Conservation (phyloP, 1,140 invertebrate genomes). For the Palaemon carinicauda region DNA sequence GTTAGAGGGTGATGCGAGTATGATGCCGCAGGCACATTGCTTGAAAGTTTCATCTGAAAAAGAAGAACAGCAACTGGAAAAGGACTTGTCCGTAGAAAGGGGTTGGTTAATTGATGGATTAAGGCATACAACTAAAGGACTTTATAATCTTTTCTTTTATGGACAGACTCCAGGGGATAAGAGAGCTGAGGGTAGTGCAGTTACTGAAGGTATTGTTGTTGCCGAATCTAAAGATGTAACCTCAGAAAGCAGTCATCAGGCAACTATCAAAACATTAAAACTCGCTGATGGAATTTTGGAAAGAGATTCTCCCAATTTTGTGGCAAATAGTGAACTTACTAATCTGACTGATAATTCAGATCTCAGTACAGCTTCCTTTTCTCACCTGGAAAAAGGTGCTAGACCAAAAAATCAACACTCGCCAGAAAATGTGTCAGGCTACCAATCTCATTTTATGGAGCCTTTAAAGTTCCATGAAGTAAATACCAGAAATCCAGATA, state of each 20-base stretch:
- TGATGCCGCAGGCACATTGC: background rate
- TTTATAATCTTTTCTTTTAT: constrained; percentile 53
- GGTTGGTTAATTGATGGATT: constrained; percentile 1
- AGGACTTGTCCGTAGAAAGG: background rate
- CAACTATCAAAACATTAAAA: background rate
- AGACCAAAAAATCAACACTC: no score
- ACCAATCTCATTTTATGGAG: no score
- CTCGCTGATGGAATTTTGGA: background rate
- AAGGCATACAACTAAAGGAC: constrained; percentile 24
- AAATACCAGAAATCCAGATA: background rate
- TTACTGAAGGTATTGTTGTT: background rate
- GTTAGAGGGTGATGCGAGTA: background rate
- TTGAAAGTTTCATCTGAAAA: background rate
- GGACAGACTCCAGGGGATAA: constrained; percentile 27
- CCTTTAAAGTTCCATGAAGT: no score
- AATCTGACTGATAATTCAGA: no score
- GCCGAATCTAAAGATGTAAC: background rate
- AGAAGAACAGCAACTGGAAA: background rate
- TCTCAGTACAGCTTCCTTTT: no score
- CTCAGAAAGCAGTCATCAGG: background rate
- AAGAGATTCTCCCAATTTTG: background rate
- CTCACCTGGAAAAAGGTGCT: no score
- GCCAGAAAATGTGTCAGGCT: no score
- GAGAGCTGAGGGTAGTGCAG: constrained; percentile 7
- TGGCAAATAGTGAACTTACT: no score